These are phyloP conservation scores for Pica pica DNA, from an alignment of 2,113 vertebrate species.

Conservation along the genomic window DNA sequence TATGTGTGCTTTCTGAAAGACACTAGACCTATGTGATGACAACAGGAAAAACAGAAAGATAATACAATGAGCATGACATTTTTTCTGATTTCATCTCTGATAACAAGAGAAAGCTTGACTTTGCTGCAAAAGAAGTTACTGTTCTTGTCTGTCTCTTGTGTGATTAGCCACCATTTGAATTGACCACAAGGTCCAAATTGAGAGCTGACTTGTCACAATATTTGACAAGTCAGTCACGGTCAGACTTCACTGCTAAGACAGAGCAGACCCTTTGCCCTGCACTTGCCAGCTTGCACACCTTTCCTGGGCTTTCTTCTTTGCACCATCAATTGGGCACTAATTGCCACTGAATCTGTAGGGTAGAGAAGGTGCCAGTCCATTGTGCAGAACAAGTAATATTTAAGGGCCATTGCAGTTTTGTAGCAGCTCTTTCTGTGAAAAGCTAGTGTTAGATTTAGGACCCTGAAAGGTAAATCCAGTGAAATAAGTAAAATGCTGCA, in stretches of 20 bases:
- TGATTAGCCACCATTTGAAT: background rate
- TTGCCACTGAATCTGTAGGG: background rate
- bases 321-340: background rate
- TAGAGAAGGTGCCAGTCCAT: background rate
- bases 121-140: background rate
- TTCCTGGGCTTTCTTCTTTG: background rate
- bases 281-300: accelerated
- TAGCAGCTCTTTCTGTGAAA: background rate
- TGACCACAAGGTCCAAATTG: background rate
- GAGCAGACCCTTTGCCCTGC: background rate
- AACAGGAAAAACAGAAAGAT: background rate
- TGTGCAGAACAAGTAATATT: background rate
- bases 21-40: background rate
- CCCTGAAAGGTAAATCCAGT: background rate
- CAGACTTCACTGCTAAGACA: background rate
- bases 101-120: background rate
- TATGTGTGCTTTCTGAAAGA: background rate
- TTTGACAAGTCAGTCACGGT: background rate
- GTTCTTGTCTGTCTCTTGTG: background rate
- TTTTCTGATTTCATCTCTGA: background rate
- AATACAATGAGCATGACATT: background rate
- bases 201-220: background rate
- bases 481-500: background rate
- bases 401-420: background rate
- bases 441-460: background rate